Base-by-base conservation (phyloP, 2,888 invertebrate species). In the Diachrysia chrysitis region DNA sequence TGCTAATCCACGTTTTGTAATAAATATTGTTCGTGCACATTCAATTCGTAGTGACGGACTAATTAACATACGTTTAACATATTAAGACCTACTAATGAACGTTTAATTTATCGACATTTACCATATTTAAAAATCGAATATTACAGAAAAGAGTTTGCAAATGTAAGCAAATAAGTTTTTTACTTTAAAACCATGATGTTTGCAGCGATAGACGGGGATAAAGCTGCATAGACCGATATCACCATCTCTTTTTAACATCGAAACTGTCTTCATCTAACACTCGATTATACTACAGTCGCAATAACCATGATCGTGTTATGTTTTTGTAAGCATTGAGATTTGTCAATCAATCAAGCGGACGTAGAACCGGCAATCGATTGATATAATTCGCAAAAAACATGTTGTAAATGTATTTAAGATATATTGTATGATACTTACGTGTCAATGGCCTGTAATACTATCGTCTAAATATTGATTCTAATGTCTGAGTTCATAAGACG, bases 281-380 rank as follows among this genome's bases (percentile, higher is more conserved):
- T 19, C 19, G 12, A 19, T 12, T 51, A 19, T 46, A 17, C n/a
- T 10, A 10, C 0, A 19, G 17, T 10, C 48, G 19, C 48, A 51
- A 51, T 10, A 48, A 19, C 21, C 10, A 48, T 19, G 48, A 51
- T 51, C 48, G 5, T 51, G 48, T 51, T 51, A 21, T 19, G 42
- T 72, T 78, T 81, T 79, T 79, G 57, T 55, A 12, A 60, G 35
- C 55, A 58, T 21, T 23, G 56, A 63, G 67, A 76, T 76, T 79
- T 80, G 76, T 79, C 82, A 73, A 79, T 79, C 79, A 79, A 73
- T 71, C 76, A 73, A 25, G 60, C 72, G 63, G 69, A 70, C 64
- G 69, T 60, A 21, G 25, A 37, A 14, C 59, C 23, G 53, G 56
- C 21, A 16, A 68, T 16, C 53, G 48, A 55, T 60, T 63, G 64